Base-by-base conservation (phyloP, 2,888 invertebrate species). In the Odontocolon sp. region DNA sequence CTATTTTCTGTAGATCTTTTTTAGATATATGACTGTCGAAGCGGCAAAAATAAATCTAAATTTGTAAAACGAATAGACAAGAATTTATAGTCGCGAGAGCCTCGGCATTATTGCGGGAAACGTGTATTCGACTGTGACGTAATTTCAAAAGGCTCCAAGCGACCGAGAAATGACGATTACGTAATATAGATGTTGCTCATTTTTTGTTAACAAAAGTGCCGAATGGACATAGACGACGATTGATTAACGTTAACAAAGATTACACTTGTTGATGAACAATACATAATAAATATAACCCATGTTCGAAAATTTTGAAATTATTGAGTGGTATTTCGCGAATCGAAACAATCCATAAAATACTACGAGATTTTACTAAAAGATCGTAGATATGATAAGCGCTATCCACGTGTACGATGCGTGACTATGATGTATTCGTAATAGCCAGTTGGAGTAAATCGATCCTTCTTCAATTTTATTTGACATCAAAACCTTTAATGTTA, bases 111-210 rank as follows among this genome's bases (percentile, higher is more conserved):
- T 54, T 66, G 33, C 54, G 64, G 47, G 31, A 71, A 76, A 67
- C 66, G 54, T 23, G 38, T 61, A 59, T 76, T 76, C 52, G 45
- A 61, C 54, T 70, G 38, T 76, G 70, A 76, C 54, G 76, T 54
- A 76, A 76, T 23, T 28, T 23, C 70, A 76, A 76, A 52, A 59
- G 54, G 54, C 28, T 40, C 54, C 66, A 66, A 66, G 54, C 50
- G 42, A 75, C 50, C 69, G 52, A 59, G 36, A 47, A 67, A 71
- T 61, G 70, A 61, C 57, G 23, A 67, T 76, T 76, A 59, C 45
- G 47, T 59, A 66, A 76, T 56, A 16, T 18, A 54, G n/a, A 9
- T 18, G 31, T 52, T 8, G 42, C 21, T 33, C 54, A 18, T 57
- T 69, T 68, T 42, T 52, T 42, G 40, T 59, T 28, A 59, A 59